Conservation (phyloP, 2,113 vertebrate genomes). For the Odontophorus gujanensis region DNA sequence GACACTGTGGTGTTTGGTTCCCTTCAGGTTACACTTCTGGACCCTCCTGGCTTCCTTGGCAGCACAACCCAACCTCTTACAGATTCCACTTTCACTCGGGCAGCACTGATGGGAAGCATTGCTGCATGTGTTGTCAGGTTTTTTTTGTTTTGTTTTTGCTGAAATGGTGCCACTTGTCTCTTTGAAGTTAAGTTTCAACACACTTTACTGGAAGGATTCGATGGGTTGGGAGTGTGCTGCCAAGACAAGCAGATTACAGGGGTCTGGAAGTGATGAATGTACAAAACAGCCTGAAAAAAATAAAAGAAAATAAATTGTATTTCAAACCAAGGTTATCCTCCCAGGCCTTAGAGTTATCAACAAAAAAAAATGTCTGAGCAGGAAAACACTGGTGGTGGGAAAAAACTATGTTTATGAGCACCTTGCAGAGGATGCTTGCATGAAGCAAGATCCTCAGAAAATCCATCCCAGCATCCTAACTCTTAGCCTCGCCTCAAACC, state of each 20-base stretch:
- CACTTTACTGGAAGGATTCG: background rate
- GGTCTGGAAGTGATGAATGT: background rate
- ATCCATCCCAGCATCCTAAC: background rate
- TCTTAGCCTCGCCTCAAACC: background rate
- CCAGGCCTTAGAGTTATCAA: no score
- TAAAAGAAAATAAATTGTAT: background rate
- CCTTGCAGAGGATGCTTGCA: no score
- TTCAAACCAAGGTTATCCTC: background rate
- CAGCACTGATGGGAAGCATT: background rate
- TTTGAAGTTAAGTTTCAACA: rapidly evolving
- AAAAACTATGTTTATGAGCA: no score
- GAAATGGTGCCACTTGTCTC: background rate
- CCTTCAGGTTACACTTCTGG: background rate
- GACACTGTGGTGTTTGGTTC: background rate
- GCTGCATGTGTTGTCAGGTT: rapidly evolving
- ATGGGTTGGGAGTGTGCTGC: background rate
- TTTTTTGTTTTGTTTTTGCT: background rate
- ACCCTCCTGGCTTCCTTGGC: background rate
- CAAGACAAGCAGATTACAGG: background rate
- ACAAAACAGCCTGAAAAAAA: background rate
- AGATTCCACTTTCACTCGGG: background rate
- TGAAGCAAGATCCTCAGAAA: no score
- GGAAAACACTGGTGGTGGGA: background rate
- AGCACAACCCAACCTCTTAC: background rate
- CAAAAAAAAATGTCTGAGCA: background rate